Evolutionary conservation across 1,140 invertebrate species (phyloP), one percentile per base, ranked within the genome.

Genomic region (Drosophila repleta): DNA sequence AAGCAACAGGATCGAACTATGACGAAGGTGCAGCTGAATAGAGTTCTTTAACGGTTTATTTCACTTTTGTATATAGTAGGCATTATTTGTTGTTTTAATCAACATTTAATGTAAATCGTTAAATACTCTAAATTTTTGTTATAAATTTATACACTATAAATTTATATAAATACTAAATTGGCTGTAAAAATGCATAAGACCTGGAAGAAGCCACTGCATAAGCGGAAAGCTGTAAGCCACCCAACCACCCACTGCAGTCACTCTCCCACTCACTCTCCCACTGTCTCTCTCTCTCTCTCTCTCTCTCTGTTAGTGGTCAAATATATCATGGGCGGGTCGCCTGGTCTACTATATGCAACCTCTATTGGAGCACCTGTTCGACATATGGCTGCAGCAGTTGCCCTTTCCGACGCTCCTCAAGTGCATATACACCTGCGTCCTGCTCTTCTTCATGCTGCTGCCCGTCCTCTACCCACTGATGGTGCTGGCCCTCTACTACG

Each of bases 261-360:
- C n/a, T n/a, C n/a, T n/a, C n/a, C n/a, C 7, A 13, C 20, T 21
- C 5, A 5, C 11, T 11, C 29, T 13, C 39, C 7, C 29, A 4
- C 17, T 39, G 39, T 17, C 0, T 24, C 0, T 18, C 8, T 43
- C 10, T 4, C n/a, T 0, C 3, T 29, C 0, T 10, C 3, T 3
- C 3, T 15, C 20, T 32, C 18, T n/a, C 10, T 37, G 39, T 3
- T 26, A 87, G 83, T 87, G 83, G 83, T 2, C 53, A 2, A 56
- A 26, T 0, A 37, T 76, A 6, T 79, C 79, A 1, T 60, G 35
- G 52, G 5, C 62, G 2, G 73, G 76, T 5, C 81, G 74, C 29
- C 4, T 88, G 20, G 52, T 88, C 4, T 88, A 87, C 51, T 87
- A 88, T 5, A 83, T 88, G 83, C 76, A 88, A 35, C 83, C 83